Percentiles rank a stretch among this genome's conserved stretches.
Evolutionary conservation across 2,113 vertebrate genomes (phyloP).

Genomic region (Cyprinus carpio): DNA sequence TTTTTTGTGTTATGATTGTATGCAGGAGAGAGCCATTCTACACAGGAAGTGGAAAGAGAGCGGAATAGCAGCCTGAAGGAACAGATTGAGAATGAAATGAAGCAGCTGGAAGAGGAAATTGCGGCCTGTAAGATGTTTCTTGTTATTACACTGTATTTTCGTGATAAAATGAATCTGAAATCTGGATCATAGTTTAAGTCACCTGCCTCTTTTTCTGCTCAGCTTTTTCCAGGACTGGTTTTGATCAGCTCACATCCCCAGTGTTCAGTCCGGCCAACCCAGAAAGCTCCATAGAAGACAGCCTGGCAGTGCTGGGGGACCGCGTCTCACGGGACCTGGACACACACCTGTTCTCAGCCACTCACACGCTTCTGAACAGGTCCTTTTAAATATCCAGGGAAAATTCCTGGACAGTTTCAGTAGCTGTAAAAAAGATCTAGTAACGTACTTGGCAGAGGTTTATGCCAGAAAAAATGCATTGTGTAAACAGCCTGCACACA

Average conservation of each 20-base stretch:
- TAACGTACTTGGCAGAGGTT: not conserved
- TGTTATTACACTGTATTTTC: not conserved
- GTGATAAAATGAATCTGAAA: not conserved
- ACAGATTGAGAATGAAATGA: slow-evolving; percentile 86
- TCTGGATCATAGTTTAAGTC: not conserved
- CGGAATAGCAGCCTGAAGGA: slow-evolving; percentile 78
- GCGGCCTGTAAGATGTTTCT: slow-evolving; percentile 75
- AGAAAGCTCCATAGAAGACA: slow-evolving; percentile 87
- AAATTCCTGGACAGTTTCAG: not conserved
- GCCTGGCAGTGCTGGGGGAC: slow-evolving; percentile 83
- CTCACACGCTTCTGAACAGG: slow-evolving; percentile 82
- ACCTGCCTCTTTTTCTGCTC: slow-evolving; percentile 28
- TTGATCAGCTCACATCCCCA: slow-evolving; percentile 84
- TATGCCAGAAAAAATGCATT: slow-evolving; percentile 9
- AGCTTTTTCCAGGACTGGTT: slow-evolving; percentile 84
- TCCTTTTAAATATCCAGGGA: slow-evolving; percentile 62
- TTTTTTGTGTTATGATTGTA: slow-evolving; percentile 45
- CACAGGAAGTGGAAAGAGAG: slow-evolving; percentile 72
- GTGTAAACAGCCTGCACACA: not conserved
- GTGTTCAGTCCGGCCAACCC: slow-evolving; percentile 89
- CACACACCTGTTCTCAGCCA: slow-evolving; percentile 76
- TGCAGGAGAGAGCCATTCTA: slow-evolving; percentile 62
- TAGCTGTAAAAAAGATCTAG: not conserved
- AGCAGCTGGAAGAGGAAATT: slow-evolving; percentile 86
- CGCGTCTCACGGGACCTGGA: slow-evolving; percentile 76